Percentiles rank a stretch among this genome's conserved stretches.
Evolutionary conservation across 53 echinoderm and acorn worm species (phyloP).

Genomic region (Holothuria leucospilota): DNA sequence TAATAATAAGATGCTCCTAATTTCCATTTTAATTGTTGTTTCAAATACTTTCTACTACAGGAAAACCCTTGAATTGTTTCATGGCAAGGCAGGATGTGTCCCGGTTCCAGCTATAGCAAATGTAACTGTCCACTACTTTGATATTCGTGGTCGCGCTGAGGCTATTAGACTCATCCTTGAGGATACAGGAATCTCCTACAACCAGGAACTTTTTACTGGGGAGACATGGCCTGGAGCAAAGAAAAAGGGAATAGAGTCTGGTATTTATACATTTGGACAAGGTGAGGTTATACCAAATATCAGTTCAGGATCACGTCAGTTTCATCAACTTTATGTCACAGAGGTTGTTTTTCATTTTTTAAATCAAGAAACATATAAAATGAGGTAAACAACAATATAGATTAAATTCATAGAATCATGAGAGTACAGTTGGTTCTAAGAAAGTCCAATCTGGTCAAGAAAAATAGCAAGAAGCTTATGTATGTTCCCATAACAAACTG

Average conservation of each 20-base stretch:
- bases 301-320: neutral
- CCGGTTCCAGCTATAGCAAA: slow-evolving; percentile 75
- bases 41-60: slow-evolving; percentile 39
- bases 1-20: too few relatives aligned
- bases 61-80: slow-evolving; percentile 77
- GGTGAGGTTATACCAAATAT: slow-evolving; percentile 47
- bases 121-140: slow-evolving; percentile 94
- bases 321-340: too few relatives aligned
- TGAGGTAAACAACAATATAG: too few relatives aligned
- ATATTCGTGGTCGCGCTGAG: slow-evolving; percentile 85
- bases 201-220: slow-evolving; percentile 76
- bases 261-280: slow-evolving; percentile 91
- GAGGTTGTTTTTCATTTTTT: too few relatives aligned
- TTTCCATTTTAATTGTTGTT: too few relatives aligned
- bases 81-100: slow-evolving; percentile 88
- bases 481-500: too few relatives aligned
- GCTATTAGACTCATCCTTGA: slow-evolving; percentile 88
- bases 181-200: slow-evolving; percentile 84
- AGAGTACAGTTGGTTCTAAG: too few relatives aligned
- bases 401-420: too few relatives aligned
- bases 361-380: too few relatives aligned
- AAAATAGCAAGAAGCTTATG: too few relatives aligned
- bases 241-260: slow-evolving; percentile 70
- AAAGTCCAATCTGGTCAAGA: too few relatives aligned
- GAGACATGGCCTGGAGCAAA: slow-evolving; percentile 96